Percentiles rank a stretch among this genome's conserved stretches.
phyloP scores from a whole-genome alignment of 1,140 invertebrate genomes.

The Parapsyche elsis region DNA sequence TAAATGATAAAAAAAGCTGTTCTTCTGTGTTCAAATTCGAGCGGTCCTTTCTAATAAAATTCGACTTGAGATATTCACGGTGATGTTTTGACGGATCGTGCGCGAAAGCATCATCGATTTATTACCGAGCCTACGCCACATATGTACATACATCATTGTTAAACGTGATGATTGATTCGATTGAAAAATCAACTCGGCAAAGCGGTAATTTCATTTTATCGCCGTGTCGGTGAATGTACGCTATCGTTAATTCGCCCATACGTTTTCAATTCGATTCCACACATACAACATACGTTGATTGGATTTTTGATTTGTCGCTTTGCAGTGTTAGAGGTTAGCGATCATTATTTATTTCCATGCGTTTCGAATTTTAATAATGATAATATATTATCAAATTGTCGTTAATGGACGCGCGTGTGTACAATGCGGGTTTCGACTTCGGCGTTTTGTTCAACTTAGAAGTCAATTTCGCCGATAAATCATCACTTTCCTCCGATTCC shows the following conservation, averaged over 20 bases:
- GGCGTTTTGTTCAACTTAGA: neutral
- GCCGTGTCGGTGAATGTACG: neutral
- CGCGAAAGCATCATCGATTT: neutral
- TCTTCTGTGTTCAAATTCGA: too few relatives aligned
- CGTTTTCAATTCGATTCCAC: too few relatives aligned
- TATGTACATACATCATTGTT: neutral
- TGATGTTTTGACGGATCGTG: neutral
- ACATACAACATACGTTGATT: too few relatives aligned
- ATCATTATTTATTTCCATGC: neutral
- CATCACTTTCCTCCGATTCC: neutral
- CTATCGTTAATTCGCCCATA: too few relatives aligned
- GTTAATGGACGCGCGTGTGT: too few relatives aligned
- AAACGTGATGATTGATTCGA: neutral
- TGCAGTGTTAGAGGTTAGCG: neutral
- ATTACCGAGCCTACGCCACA: neutral
- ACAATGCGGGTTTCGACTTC: too few relatives aligned
- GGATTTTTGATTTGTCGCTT: too few relatives aligned
- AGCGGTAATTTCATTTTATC: neutral
- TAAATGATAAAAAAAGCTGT: neutral
- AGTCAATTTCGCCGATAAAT: conserved; percentile 15
- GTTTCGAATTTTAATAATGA: neutral
- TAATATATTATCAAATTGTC: too few relatives aligned
- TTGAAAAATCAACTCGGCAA: neutral
- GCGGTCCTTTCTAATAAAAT: neutral
- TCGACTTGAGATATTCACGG: neutral